These are phyloP conservation scores for Gymnobelideus leadbeateri DNA, from an alignment of 2,113 vertebrate species.

Conservation along the genomic window DNA sequence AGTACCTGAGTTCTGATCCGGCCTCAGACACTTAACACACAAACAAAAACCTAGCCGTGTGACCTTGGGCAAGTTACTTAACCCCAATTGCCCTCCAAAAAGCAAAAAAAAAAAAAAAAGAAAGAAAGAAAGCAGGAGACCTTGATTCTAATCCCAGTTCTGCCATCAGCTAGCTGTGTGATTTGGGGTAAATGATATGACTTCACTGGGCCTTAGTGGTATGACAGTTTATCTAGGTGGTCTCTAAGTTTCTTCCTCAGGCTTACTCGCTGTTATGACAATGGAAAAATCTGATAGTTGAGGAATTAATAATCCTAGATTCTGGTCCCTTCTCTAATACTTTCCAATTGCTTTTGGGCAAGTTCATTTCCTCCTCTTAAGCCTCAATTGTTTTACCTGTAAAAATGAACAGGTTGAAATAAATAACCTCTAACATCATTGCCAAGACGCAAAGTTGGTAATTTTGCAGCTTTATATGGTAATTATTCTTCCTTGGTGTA, in stretches of 20 bases:
- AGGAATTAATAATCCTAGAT: background rate
- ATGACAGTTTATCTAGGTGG: background rate
- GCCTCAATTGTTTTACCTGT: background rate
- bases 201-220: background rate
- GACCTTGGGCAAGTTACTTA: too few relatives aligned
- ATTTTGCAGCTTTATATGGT: background rate
- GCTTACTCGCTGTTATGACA: background rate
- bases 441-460: background rate
- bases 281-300: background rate
- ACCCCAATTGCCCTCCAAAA: too few relatives aligned
- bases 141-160: background rate
- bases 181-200: background rate
- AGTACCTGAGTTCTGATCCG: too few relatives aligned
- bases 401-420: background rate
- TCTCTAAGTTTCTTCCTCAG: background rate
- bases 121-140: background rate
- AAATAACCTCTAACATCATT: background rate
- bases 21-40: too few relatives aligned
- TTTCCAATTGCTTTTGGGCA: background rate
- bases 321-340: background rate
- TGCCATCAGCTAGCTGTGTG: background rate
- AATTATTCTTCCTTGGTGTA: background rate
- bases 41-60: too few relatives aligned
- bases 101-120: too few relatives aligned
- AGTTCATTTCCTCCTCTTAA: background rate